Evolutionary conservation across 1,140 invertebrate genomes (phyloP).

Genomic region (Papilio polyxenes): DNA sequence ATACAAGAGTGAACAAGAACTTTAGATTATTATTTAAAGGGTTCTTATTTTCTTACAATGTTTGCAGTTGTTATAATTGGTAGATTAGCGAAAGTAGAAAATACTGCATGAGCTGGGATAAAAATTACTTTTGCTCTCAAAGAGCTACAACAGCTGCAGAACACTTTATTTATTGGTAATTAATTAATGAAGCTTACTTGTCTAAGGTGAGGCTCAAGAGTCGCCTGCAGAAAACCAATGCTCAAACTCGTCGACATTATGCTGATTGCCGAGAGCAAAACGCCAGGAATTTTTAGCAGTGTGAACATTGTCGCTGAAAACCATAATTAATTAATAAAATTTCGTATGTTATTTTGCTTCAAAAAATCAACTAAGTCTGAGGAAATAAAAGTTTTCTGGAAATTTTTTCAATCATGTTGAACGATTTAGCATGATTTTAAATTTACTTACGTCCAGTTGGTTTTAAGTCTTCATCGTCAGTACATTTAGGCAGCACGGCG

Average conservation of each 20-base stretch:
- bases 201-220: constrained; percentile 90
- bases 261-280: constrained; percentile 84
- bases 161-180: neutral
- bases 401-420: neutral
- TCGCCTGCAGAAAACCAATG: constrained; percentile 91
- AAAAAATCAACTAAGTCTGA: neutral
- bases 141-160: neutral
- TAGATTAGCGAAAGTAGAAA: too few species aligned
- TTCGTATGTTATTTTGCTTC: neutral
- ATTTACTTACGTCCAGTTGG: constrained; percentile 82
- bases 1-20: too few species aligned
- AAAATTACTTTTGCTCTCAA: too few species aligned
- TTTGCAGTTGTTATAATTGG: too few species aligned
- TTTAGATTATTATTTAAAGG: too few species aligned
- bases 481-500: constrained; percentile 85
- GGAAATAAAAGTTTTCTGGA: neutral
- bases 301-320: constrained; percentile 83
- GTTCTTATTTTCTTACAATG: too few species aligned
- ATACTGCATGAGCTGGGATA: too few species aligned
- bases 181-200: constrained; percentile 73
- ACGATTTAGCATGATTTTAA: neutral
- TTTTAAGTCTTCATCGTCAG: constrained; percentile 80
- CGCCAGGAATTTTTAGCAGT: constrained; percentile 85
- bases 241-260: constrained; percentile 89
- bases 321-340: neutral